Evolutionary conservation across 2,113 vertebrate species (phyloP).

Genomic region (Tilapia sparmanii): DNA sequence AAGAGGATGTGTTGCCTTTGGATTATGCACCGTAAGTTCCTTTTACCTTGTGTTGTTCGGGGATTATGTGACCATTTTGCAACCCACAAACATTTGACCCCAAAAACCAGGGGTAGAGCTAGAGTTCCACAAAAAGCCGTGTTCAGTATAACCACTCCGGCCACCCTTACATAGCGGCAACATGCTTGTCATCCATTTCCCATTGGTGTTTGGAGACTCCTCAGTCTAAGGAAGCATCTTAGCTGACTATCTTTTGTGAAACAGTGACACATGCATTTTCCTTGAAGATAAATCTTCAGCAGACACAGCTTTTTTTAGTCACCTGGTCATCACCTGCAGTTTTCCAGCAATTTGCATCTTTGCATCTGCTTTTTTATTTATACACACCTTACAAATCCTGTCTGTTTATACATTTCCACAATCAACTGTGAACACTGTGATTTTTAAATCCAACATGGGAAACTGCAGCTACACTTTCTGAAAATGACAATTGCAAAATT

Average conservation of each 20-base stretch:
- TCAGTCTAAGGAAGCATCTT: neutral
- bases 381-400: neutral
- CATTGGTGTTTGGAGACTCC: neutral
- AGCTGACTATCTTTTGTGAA: neutral
- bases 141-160: neutral
- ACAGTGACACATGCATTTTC: neutral
- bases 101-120: neutral
- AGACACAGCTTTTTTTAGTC: neutral
- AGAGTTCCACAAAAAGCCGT: neutral
- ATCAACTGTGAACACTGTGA: neutral
- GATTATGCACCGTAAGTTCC: neutral
- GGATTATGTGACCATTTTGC: neutral
- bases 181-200: neutral
- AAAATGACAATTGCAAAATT: neutral
- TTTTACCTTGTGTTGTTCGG: neutral
- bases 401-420: neutral
- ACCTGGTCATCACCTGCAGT: neutral
- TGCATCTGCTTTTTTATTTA: neutral
- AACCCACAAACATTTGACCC: neutral
- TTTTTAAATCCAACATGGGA: neutral
- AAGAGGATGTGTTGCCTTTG: neutral
- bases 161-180: neutral
- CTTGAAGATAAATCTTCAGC: neutral
- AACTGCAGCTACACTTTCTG: neutral
- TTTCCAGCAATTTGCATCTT: neutral